phyloP scores from a whole-genome alignment of 2,888 invertebrate species.

The Odontomyia ornata region DNA sequence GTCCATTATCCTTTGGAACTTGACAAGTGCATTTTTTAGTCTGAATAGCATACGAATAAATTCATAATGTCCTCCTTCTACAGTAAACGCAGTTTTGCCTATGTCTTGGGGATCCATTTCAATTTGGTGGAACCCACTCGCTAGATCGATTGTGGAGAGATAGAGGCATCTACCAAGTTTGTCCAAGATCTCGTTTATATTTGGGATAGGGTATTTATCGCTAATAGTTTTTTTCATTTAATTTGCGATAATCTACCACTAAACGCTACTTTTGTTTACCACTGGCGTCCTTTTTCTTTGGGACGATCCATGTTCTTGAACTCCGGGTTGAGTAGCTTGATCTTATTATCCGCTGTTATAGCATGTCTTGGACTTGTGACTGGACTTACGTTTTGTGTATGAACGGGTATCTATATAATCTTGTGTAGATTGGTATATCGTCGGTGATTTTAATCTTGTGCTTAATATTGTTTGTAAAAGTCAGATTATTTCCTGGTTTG shows the following conservation, averaged over 20 bases:
- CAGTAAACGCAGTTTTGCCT: not conserved
- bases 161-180: not conserved
- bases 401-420: too few species aligned
- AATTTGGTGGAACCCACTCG: conserved; percentile 6
- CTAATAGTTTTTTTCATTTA: conserved; percentile 8
- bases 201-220: not conserved
- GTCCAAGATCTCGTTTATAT: not conserved
- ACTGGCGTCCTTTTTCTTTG: too few species aligned
- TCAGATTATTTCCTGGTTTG: too few species aligned
- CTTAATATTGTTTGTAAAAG: not conserved
- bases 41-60: not conserved
- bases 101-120: conserved; percentile 1
- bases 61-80: not conserved
- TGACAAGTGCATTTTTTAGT: not conserved
- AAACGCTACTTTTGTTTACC: not conserved
- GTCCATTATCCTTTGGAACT: not conserved
- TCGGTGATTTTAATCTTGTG: too few species aligned
- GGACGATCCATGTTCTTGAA: too few species aligned
- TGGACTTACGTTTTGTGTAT: too few species aligned
- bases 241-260: not conserved
- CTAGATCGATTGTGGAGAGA: not conserved
- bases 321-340: too few species aligned
- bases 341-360: too few species aligned
- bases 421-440: too few species aligned
- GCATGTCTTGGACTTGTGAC: too few species aligned